Conservation (phyloP, 2,888 invertebrate species). For the Netelia inedita region DNA sequence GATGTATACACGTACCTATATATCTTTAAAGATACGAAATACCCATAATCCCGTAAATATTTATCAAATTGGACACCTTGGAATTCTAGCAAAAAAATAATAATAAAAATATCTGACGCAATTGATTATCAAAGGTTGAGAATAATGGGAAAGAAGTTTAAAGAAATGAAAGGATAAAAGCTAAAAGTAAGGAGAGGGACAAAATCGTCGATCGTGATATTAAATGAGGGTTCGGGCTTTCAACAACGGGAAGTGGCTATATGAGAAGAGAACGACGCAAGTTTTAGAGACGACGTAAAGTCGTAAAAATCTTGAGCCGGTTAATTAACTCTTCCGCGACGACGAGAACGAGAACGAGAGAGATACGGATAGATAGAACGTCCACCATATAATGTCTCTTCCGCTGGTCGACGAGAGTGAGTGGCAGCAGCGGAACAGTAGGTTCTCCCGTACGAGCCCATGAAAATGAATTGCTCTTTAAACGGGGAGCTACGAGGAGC, state of each 20-base stretch:
- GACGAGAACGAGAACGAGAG: constrained; percentile 15
- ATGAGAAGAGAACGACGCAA: constrained; percentile 46
- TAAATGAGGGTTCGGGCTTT: neutral
- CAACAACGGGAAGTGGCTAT: constrained; percentile 34
- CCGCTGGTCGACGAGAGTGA: neutral
- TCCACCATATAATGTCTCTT: neutral
- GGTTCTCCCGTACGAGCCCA: constrained; percentile 55
- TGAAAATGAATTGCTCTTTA: constrained; percentile 69
- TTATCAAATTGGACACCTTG: neutral
- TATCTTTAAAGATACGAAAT: constrained; percentile 27
- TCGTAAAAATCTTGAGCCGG: constrained; percentile 65
- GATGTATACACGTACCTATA: neutral
- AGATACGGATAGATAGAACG: neutral
- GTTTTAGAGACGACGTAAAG: constrained; percentile 51
- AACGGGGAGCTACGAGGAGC: constrained; percentile 46
- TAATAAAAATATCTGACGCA: neutral
- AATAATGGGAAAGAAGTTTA: no score
- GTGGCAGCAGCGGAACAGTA: neutral
- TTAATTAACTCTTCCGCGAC: constrained; percentile 69
- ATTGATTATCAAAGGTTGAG: no score
- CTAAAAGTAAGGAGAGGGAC: constrained; percentile 14
- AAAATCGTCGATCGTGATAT: neutral
- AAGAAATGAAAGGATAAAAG: no score
- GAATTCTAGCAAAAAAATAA: constrained; percentile 3
- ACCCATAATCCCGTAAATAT: constrained; percentile 26